These are phyloP conservation scores for Perithous albicinctus DNA, from an alignment of 2,888 invertebrate species.

Conservation along the genomic window DNA sequence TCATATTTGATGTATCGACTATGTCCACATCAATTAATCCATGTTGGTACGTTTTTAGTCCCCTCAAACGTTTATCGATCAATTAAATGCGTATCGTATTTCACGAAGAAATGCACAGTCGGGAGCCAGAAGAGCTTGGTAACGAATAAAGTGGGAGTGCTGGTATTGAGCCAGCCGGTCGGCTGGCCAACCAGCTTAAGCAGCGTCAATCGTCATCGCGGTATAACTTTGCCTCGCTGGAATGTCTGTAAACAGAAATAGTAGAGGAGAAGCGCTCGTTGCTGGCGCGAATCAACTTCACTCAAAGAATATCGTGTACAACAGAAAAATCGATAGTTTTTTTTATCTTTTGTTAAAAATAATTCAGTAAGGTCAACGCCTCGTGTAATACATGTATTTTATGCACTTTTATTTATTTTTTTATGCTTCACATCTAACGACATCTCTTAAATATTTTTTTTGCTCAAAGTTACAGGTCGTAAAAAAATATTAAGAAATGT, in stretches of 20 bases:
- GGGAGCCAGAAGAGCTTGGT: neutral
- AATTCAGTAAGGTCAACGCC: too few species aligned
- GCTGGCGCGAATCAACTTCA: slow-evolving; percentile 52
- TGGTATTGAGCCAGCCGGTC: slow-evolving; percentile 26
- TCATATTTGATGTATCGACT: neutral
- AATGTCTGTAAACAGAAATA: slow-evolving; percentile 66
- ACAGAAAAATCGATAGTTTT: too few species aligned
- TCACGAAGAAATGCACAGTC: slow-evolving; percentile 15
- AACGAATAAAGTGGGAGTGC: slow-evolving; percentile 9
- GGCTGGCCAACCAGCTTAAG: slow-evolving; percentile 26
- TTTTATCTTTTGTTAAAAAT: too few species aligned
- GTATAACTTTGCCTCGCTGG: slow-evolving; percentile 57
- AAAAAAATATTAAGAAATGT: too few species aligned
- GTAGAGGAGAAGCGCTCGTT: slow-evolving; percentile 34
- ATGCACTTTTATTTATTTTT: too few species aligned
- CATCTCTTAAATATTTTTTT: too few species aligned
- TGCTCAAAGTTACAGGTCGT: too few species aligned
- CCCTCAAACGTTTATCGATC: slow-evolving; percentile 26
- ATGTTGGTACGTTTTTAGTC: neutral
- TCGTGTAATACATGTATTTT: too few species aligned
- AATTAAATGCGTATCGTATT: slow-evolving; percentile 35
- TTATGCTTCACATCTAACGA: too few species aligned
- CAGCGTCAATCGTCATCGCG: slow-evolving; percentile 53
- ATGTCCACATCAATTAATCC: neutral
- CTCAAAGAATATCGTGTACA: slow-evolving; percentile 23